Evolutionary conservation across 2,797 vertebrate species (phyloP), one percentile per base, ranked within the genome.

Genomic region (Enteromius viviparus): DNA sequence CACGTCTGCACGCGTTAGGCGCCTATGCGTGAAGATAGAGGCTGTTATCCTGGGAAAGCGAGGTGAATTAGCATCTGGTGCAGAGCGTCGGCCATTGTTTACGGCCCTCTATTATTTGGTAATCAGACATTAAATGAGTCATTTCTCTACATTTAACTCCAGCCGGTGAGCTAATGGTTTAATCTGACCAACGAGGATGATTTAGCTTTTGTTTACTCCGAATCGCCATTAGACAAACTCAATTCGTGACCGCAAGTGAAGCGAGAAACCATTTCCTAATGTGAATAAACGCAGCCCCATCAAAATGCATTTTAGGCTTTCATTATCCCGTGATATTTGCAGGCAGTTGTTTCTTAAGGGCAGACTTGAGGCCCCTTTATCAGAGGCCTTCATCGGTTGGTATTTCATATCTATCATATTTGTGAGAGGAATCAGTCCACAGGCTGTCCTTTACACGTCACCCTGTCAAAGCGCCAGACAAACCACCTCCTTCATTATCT

Each of bases 131-230:
- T 92, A 92, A 94, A 94, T 89, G 89, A 93, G 87, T 92, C 60
- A 93, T 94, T 95, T 93, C 91, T 92, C 86, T 87, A 86, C 90
- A 93, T 93, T 93, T 94, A 94, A 92, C 90, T 92, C 89, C 84
- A 88, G 91, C 91, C 84, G 84, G 81, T 89, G 89, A 93, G 88
- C 87, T 90, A 92, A 93, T 92, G 91, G 91, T 90, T 93, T 94
- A 89, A 93, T 93, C 93, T 93, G 87, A 91, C 80, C 88, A 89
- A 87, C 86, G 83, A 91, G 91, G 91, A 91, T 89, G 69, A 92
- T 90, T 92, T 86, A 83, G 87, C 89, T 70, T 87, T 85, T 88
- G 69, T 86, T 89, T 90, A 87, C 89, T 90, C 92, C 89, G 89
- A 93, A 92, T 90, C 89, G 29, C 45, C 32, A 66, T 76, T 60